Conservation (phyloP, 1,140 invertebrate genomes). For the Nebria ingens region DNA sequence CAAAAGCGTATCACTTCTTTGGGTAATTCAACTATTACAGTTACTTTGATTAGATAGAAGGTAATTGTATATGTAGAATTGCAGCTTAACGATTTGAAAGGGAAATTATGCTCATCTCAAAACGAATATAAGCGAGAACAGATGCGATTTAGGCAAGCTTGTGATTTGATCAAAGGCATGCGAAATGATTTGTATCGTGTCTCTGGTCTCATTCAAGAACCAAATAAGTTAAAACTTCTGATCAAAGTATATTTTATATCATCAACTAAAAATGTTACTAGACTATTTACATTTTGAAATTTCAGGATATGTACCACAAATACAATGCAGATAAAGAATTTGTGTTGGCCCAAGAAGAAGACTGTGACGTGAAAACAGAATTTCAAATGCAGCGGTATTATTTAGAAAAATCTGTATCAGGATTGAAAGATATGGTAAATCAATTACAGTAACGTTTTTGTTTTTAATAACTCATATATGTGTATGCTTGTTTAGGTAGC, state of each 20-base stretch:
- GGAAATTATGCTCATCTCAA: conserved; percentile 61
- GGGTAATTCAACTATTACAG: conserved; percentile 24
- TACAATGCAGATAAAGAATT: conserved; percentile 61
- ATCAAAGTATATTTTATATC: conserved; percentile 44
- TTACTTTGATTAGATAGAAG: conserved; percentile 15
- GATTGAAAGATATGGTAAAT: conserved; percentile 44
- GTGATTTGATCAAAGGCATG: conserved; percentile 60
- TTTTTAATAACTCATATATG: conserved; percentile 4
- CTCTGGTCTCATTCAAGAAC: conserved; percentile 64
- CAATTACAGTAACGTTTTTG: conserved; percentile 23
- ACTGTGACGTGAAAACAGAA: conserved; percentile 64
- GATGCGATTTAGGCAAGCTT: conserved; percentile 47
- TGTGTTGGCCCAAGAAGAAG: conserved; percentile 46
- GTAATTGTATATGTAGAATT: conserved; percentile 45
- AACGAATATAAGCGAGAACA: conserved; percentile 58
- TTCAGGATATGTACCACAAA: conserved; percentile 55
- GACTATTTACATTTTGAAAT: conserved; percentile 8
- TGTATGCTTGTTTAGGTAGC: conserved; percentile 18
- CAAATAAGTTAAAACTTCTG: conserved; percentile 62
- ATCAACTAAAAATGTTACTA: neutral
- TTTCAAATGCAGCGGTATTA: conserved; percentile 69
- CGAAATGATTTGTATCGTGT: conserved; percentile 68
- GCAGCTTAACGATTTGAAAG: conserved; percentile 58
- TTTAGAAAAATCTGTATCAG: conserved; percentile 60
- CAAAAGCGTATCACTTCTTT: conserved; percentile 51